Evolutionary conservation across 1,140 invertebrate species (phyloP).

Genomic region (Apis dorsata): DNA sequence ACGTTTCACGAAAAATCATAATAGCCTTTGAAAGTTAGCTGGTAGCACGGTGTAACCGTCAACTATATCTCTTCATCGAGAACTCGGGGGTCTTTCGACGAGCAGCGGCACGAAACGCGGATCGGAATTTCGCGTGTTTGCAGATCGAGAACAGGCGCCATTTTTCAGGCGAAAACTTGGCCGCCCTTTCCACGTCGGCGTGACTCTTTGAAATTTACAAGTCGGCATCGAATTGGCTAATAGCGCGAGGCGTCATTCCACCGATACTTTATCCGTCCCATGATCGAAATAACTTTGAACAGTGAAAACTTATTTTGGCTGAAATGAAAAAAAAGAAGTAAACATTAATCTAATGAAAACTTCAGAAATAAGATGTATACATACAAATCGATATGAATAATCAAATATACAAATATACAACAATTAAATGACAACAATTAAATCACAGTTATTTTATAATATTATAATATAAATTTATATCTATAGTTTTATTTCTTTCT

Average conservation of each 20-base stretch:
- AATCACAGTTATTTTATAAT: too few species aligned
- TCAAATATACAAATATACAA: too few species aligned
- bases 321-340: neutral
- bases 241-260: neutral
- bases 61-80: slow-evolving; percentile 53
- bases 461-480: too few species aligned
- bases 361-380: too few species aligned
- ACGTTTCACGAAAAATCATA: slow-evolving; percentile 31
- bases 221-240: neutral
- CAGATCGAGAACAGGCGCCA: neutral
- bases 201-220: slow-evolving; percentile 34
- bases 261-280: neutral
- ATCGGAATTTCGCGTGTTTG: slow-evolving; percentile 62
- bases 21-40: slow-evolving; percentile 31
- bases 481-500: too few species aligned
- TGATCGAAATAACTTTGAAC: neutral
- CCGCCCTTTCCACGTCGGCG: neutral
- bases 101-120: slow-evolving; percentile 56
- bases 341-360: neutral
- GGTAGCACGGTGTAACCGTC: slow-evolving; percentile 23
- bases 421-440: too few species aligned
- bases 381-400: too few species aligned
- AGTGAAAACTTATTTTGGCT: neutral
- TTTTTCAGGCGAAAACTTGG: slow-evolving; percentile 36
- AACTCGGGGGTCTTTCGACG: slow-evolving; percentile 45